Evolutionary conservation across 2,797 vertebrate species (phyloP).

Genomic region (Coilia nasus): DNA sequence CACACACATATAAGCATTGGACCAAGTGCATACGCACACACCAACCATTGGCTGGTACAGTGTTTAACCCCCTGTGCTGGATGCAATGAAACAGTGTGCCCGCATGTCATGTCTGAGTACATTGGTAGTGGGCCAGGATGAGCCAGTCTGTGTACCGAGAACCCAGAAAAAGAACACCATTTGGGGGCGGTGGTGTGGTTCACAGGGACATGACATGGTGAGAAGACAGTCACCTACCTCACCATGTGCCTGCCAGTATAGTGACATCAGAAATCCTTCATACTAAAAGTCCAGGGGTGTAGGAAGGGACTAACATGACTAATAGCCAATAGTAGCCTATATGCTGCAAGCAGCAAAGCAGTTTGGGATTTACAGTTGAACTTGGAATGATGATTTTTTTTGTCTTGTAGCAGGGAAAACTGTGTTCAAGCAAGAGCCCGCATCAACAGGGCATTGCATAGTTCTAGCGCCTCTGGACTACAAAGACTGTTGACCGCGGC

Average conservation of each 20-base stretch:
- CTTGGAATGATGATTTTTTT: too few species aligned
- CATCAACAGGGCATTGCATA: too few species aligned
- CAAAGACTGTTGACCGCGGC: too few species aligned
- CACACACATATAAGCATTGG: too few species aligned
- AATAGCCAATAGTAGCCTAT: too few species aligned
- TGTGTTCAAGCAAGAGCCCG: too few species aligned
- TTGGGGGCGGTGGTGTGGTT: constrained; percentile 58
- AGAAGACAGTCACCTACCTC: constrained; percentile 46
- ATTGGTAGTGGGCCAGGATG: constrained; percentile 62
- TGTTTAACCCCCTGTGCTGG: constrained; percentile 67
- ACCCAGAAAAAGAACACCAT: constrained; percentile 56
- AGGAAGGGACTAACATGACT: too few species aligned
- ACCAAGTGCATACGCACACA: background rate
- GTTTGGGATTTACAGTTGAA: too few species aligned
- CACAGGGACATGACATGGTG: constrained; percentile 69
- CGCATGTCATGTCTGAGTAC: constrained; percentile 65
- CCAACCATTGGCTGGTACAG: constrained; percentile 40
- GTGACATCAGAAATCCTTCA: background rate
- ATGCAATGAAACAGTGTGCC: constrained; percentile 66
- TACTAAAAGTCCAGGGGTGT: background rate
- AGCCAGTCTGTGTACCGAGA: constrained; percentile 63
- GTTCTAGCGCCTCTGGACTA: too few species aligned
- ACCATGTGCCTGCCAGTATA: background rate
- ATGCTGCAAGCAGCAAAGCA: too few species aligned
- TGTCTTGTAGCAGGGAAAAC: too few species aligned